Evolutionary conservation across 2,888 invertebrate genomes (phyloP).

Genomic region (Stenotaenia linearis): DNA sequence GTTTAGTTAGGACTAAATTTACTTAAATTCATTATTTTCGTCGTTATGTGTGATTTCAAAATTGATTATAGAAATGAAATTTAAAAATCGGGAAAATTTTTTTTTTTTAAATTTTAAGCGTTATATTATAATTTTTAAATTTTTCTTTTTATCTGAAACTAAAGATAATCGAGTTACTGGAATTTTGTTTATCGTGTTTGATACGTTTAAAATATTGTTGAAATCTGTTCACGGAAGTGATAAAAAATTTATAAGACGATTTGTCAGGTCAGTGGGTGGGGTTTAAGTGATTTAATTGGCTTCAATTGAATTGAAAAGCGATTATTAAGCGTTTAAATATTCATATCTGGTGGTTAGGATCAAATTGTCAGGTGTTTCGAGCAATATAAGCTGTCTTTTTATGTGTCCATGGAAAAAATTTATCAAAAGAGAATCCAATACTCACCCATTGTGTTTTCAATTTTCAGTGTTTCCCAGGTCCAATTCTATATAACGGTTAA

Average conservation of each 20-base stretch:
- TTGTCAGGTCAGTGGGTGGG: conserved; percentile 12
- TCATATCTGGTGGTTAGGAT: background rate
- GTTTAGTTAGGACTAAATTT: no score
- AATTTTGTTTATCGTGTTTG: background rate
- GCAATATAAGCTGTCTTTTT: background rate
- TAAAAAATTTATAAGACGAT: conserved; percentile 5
- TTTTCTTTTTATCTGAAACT: no score
- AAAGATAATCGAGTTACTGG: no score
- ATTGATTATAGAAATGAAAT: no score
- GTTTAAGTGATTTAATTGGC: conserved; percentile 1
- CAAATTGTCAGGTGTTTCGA: background rate
- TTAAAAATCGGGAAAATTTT: no score
- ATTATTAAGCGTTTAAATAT: background rate
- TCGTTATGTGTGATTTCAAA: no score
- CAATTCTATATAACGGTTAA: background rate
- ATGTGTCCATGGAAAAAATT: background rate
- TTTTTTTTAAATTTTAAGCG: no score
- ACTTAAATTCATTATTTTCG: no score
- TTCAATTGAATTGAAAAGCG: background rate
- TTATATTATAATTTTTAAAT: no score
- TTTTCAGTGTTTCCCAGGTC: background rate
- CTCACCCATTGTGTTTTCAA: conserved; percentile 18
- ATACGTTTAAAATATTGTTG: background rate
- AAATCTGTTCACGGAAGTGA: background rate
- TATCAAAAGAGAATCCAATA: background rate